Conservation (phyloP, 1,140 invertebrate genomes). For the Chrysopa pallens region DNA sequence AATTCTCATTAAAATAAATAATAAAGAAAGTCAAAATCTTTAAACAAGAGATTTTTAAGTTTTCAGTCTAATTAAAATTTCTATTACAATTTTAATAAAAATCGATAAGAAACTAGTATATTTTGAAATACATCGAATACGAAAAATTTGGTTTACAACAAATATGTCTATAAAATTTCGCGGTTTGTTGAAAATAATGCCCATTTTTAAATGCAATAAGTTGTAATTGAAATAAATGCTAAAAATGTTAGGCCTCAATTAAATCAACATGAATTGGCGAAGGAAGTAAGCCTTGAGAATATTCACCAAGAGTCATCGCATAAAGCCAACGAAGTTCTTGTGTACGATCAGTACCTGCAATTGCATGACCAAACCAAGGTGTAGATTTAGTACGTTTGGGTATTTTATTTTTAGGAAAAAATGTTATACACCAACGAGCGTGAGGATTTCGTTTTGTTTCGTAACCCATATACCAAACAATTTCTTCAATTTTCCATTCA, state of each 20-base stretch:
- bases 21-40: no score
- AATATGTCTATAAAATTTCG: no score
- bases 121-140: no score
- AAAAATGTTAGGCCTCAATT: neutral
- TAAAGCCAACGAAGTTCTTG: conserved; percentile 57
- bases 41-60: no score
- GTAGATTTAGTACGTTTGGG: conserved; percentile 49
- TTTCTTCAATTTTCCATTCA: conserved; percentile 60
- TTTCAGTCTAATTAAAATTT: no score
- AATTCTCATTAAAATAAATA: no score
- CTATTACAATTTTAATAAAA: no score
- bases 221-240: no score
- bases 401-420: conserved; percentile 47
- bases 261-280: conserved; percentile 14
- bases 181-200: no score
- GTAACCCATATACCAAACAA: conserved; percentile 64
- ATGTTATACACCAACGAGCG: conserved; percentile 58
- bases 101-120: no score
- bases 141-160: no score
- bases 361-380: conserved; percentile 58
- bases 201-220: no score
- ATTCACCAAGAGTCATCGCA: conserved; percentile 50
- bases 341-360: conserved; percentile 50
- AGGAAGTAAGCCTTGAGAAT: conserved; percentile 30
- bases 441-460: conserved; percentile 65